Evolutionary conservation across 2,113 vertebrate species (phyloP).

Genomic region (Leucosticte australis): DNA sequence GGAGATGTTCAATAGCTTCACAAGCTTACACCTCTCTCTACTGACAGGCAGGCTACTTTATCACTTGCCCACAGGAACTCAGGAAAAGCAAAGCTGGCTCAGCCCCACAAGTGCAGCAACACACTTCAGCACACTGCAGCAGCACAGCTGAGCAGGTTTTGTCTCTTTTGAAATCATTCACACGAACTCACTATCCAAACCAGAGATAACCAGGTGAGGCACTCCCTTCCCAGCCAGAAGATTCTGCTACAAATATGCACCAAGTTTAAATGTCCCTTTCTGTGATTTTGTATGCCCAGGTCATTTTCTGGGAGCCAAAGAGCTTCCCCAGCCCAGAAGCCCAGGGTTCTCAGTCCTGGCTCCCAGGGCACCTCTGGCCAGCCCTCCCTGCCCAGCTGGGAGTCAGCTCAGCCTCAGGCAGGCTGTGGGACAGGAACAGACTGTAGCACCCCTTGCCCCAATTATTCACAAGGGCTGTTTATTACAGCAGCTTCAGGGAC

Average conservation of each 20-base stretch:
- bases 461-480: not conserved
- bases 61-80: not conserved
- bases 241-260: not conserved
- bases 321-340: not conserved
- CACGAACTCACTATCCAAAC: not conserved
- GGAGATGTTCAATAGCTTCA: not conserved
- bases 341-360: not conserved
- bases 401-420: not conserved
- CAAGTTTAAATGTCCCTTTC: not conserved
- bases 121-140: not conserved
- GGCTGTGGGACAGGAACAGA: accelerated
- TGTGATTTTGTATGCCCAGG: accelerated
- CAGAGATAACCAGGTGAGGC: not conserved
- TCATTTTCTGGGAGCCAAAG: not conserved
- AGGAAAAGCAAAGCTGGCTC: not conserved
- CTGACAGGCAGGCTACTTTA: not conserved
- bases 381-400: not conserved
- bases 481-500: not conserved
- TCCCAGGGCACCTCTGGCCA: not conserved
- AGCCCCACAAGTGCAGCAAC: too few species aligned
- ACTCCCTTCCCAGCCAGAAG: not conserved
- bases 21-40: not conserved
- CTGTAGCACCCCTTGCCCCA: not conserved
- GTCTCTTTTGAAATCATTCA: not conserved
- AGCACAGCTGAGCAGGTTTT: not conserved